phyloP scores from a whole-genome alignment of 1,140 invertebrate genomes.

The Ceratosolen solmsi region DNA sequence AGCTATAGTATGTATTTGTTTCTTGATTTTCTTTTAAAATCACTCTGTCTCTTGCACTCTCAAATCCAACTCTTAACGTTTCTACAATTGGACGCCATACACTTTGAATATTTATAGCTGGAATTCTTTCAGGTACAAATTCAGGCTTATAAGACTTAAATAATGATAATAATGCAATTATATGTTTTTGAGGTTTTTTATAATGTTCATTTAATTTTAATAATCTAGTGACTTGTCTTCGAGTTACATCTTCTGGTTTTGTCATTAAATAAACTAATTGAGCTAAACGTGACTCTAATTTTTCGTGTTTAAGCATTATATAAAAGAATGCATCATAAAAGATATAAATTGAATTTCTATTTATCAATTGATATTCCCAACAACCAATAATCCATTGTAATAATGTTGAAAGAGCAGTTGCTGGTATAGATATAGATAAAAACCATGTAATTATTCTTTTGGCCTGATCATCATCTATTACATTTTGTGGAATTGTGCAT shows the following conservation, averaged over 20 bases:
- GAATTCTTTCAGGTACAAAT: slow-evolving; percentile 68
- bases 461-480: slow-evolving; percentile 52
- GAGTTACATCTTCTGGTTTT: slow-evolving; percentile 68
- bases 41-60: slow-evolving; percentile 61
- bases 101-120: slow-evolving; percentile 66
- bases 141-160: slow-evolving; percentile 73
- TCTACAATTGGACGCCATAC: slow-evolving; percentile 67
- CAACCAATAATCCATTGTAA: slow-evolving; percentile 67
- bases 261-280: slow-evolving; percentile 67
- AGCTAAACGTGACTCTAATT: slow-evolving; percentile 59
- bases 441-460: slow-evolving; percentile 61
- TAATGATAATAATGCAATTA: slow-evolving; percentile 67
- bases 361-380: slow-evolving; percentile 63
- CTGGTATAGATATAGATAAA: slow-evolving; percentile 54
- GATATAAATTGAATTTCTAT: slow-evolving; percentile 61
- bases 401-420: slow-evolving; percentile 54
- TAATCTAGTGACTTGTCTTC: slow-evolving; percentile 63
- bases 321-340: slow-evolving; percentile 67
- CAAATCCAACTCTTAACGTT: slow-evolving; percentile 58
- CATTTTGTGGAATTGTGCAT: slow-evolving; percentile 63
- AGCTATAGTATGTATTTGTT: slow-evolving; percentile 48
- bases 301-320: slow-evolving; percentile 58
- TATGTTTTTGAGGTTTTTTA: slow-evolving; percentile 58
- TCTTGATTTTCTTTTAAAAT: slow-evolving; percentile 36
- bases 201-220: slow-evolving; percentile 55